These are phyloP conservation scores for Caenorhabditis auriculariae DNA, from an alignment of 2,888 invertebrate genomes.

Conservation along the genomic window DNA sequence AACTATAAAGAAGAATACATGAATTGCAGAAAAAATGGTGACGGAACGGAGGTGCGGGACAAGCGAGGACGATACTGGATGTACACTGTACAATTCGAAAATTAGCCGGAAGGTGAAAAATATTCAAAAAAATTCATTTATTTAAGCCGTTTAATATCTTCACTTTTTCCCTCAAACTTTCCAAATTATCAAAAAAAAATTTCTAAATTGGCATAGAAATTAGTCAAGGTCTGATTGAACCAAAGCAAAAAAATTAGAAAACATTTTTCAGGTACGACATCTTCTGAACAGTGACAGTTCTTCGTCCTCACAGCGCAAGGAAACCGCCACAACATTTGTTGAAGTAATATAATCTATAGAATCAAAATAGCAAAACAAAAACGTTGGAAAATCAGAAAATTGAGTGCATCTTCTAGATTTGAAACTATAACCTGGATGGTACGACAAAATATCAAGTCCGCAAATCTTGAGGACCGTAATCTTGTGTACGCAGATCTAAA, in stretches of 20 bases:
- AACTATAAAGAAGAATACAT: slow-evolving; percentile 14
- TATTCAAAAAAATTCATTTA: not conserved
- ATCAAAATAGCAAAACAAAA: too few species aligned
- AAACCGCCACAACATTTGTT: slow-evolving; percentile 23
- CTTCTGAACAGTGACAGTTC: slow-evolving; percentile 13
- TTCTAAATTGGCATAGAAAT: too few species aligned
- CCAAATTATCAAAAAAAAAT: too few species aligned
- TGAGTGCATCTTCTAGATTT: too few species aligned
- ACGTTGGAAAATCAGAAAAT: too few species aligned
- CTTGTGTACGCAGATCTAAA: too few species aligned
- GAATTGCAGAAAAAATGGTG: slow-evolving; percentile 46
- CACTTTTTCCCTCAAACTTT: not conserved
- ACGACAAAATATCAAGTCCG: too few species aligned
- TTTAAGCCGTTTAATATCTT: too few species aligned
- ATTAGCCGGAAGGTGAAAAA: slow-evolving; percentile 23
- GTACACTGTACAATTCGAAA: slow-evolving; percentile 56
- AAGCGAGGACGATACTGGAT: slow-evolving; percentile 50
- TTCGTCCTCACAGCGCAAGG: slow-evolving; percentile 13
- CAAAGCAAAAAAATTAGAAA: slow-evolving; percentile 7
- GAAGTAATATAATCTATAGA: slow-evolving; percentile 14
- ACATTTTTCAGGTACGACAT: slow-evolving; percentile 9
- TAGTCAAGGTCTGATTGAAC: slow-evolving; percentile 22
- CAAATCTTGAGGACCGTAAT: too few species aligned
- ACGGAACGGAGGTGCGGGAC: slow-evolving; percentile 54
- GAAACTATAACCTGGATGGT: too few species aligned